phyloP scores from a whole-genome alignment of 2,888 invertebrate species.

The Drosophila parthenogenetica region DNA sequence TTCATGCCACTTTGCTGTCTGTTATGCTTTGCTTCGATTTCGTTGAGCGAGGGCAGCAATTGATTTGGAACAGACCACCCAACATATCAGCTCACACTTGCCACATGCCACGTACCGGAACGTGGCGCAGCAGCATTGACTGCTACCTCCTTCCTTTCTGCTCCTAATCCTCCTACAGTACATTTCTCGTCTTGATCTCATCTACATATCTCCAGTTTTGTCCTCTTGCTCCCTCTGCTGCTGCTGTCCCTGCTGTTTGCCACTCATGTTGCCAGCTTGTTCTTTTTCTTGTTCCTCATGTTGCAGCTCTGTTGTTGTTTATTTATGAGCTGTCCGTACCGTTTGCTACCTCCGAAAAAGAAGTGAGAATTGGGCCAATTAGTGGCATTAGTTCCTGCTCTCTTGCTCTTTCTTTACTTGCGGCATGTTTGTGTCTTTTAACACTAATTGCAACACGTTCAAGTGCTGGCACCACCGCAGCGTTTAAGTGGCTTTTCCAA shows the following conservation, averaged over 20 bases:
- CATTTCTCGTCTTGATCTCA: slow-evolving; percentile 36
- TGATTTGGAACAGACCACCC: slow-evolving; percentile 81
- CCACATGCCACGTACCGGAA: slow-evolving; percentile 62
- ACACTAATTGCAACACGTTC: slow-evolving; percentile 71
- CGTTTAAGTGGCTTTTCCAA: slow-evolving; percentile 17
- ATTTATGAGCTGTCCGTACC: slow-evolving; percentile 67
- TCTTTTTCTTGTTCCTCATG: slow-evolving; percentile 72
- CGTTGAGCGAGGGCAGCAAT: slow-evolving; percentile 63
- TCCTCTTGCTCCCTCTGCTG: not conserved
- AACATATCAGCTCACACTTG: slow-evolving; percentile 76
- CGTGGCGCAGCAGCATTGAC: slow-evolving; percentile 32
- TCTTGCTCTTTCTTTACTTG: not conserved
- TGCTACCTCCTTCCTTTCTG: not conserved
- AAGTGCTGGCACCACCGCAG: slow-evolving; percentile 38
- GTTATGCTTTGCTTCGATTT: slow-evolving; percentile 52
- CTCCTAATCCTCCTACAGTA: slow-evolving; percentile 3
- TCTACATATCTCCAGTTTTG: slow-evolving; percentile 53
- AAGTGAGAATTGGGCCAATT: slow-evolving; percentile 80
- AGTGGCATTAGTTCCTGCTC: slow-evolving; percentile 58
- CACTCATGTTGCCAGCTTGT: slow-evolving; percentile 72
- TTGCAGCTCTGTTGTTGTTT: slow-evolving; percentile 54
- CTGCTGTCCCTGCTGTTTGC: slow-evolving; percentile 42
- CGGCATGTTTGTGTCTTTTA: slow-evolving; percentile 71
- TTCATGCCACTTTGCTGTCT: not conserved
- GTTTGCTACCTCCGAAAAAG: slow-evolving; percentile 19